Base-by-base conservation (phyloP, 2,888 invertebrate species). In the Xylota sylvarum region DNA sequence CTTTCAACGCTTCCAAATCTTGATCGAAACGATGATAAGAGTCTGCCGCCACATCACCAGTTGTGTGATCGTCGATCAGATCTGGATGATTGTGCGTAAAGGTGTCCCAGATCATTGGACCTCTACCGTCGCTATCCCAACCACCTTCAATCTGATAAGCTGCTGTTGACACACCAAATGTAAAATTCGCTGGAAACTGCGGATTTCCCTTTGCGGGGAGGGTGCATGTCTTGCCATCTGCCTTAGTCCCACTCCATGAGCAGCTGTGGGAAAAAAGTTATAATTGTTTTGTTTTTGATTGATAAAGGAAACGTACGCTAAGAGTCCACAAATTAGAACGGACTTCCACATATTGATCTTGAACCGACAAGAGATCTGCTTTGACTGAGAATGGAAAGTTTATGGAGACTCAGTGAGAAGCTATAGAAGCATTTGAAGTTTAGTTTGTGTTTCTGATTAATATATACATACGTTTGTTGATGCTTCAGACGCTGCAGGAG, bases 21-120 rank as follows among this genome's bases (percentile, higher is more conserved):
- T 94, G 93, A 88, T 93, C 92, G 89, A 94, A 94, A 78, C 93
- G 92, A 90, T 95, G 93, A 90, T 95, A 95, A 5, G 94, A 94
- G 90, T 95, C 94, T 88, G 94, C 94, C 0, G 94, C 94, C 1
- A 94, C 90, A 89, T 95, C 94, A 0, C 94, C 95, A 55, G 93
- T 94, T 2, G 93, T 92, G 0, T 89, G 89, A 88, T 94, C 93
- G 5, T 88, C 89, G 0, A 95, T 92, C 84, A 79, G 88, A 40
- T 91, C 89, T 3, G 92, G 92, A 88, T 90, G 89, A 23, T 87
- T 76, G 78, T 92, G 92, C 4, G 90, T 90, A 67, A 91, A 91
- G 5, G 89, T 89, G 88, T 94, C 94, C 94, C 94, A 94, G 80
- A 94, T 93, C 88, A 93, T 94, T 89, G 93, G 92, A 5, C 93